Conservation (phyloP, 2,797 vertebrate species). For the Carcharodon carcharias region DNA sequence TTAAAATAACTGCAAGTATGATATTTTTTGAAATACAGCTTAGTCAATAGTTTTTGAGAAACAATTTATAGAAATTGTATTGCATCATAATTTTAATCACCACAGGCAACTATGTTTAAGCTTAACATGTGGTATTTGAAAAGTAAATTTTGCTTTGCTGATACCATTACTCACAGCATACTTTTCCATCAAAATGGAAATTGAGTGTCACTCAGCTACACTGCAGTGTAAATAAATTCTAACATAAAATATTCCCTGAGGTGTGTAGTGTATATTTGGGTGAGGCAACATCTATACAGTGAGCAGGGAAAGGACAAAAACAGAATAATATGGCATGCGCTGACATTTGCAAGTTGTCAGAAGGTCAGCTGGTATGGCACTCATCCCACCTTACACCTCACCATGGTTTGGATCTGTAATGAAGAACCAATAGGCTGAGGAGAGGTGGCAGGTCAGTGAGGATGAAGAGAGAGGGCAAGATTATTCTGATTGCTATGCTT, state of each 20-base stretch:
- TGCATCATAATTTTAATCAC: background rate
- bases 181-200: constrained; percentile 31
- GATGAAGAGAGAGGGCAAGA: background rate
- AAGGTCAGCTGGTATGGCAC: background rate
- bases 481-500: background rate
- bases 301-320: constrained; percentile 13
- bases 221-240: constrained; percentile 12
- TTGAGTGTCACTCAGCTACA: background rate
- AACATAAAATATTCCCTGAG: constrained; percentile 14
- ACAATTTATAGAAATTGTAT: background rate
- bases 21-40: background rate
- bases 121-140: background rate
- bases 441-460: background rate
- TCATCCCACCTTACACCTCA: background rate
- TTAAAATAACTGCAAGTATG: background rate
- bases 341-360: constrained; percentile 11
- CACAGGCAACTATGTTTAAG: background rate
- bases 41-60: background rate
- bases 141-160: constrained; percentile 1
- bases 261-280: background rate
- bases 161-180: background rate
- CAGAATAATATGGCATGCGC: background rate
- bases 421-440: background rate
- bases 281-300: background rate
- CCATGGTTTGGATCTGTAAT: too few species aligned